Conservation (phyloP, 2,113 vertebrate genomes). For the Neopipo cinnamomea region DNA sequence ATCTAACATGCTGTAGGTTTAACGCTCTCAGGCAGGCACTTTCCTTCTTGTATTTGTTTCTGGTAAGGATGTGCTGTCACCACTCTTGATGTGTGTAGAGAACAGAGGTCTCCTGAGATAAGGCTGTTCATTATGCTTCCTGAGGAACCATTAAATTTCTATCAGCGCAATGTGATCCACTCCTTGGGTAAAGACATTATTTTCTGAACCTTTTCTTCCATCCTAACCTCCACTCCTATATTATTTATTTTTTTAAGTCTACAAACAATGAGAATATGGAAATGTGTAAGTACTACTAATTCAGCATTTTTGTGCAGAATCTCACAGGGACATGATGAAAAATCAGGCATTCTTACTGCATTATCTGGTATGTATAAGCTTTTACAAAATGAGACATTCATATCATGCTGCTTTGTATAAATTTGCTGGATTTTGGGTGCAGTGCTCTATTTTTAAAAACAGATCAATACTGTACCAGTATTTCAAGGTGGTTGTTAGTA, state of each 20-base stretch:
- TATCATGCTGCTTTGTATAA: not conserved
- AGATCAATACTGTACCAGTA: not conserved
- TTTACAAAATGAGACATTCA: constrained; percentile 4
- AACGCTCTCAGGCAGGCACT: not conserved
- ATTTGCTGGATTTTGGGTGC: not conserved
- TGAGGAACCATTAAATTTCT: constrained; percentile 87
- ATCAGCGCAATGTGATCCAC: constrained; percentile 78
- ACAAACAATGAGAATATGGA: not conserved
- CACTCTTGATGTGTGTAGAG: constrained; percentile 31
- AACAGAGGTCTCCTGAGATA: constrained; percentile 70
- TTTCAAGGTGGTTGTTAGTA: not conserved
- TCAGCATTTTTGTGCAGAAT: not conserved
- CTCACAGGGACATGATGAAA: not conserved
- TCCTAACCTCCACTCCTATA: not conserved
- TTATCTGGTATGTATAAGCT: not conserved
- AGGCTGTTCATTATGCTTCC: constrained; percentile 81
- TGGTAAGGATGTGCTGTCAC: constrained; percentile 36
- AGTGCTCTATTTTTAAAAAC: not conserved
- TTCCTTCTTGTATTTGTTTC: constrained; percentile 19
- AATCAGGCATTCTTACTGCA: not conserved
- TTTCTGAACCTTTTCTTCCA: constrained; percentile 12
- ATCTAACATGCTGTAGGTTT: not conserved
- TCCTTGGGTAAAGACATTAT: constrained; percentile 52
- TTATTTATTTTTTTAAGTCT: not conserved
- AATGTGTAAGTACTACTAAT: not conserved